Conservation (phyloP, 2,797 vertebrate genomes). For the Sphenodon punctatus region DNA sequence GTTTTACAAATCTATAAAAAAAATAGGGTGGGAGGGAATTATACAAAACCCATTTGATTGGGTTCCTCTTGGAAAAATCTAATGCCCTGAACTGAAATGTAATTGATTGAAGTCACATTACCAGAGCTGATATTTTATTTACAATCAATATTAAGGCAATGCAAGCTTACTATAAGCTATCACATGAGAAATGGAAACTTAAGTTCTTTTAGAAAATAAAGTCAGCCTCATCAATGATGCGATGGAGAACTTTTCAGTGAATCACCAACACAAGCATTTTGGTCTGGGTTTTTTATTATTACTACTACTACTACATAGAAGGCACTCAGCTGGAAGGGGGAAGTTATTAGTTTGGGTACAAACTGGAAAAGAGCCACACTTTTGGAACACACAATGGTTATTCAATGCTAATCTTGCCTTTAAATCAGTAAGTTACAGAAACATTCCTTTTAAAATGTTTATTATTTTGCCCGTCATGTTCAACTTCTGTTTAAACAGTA, state of each 20-base stretch:
- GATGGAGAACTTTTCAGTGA: not conserved
- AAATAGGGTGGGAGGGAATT: not conserved
- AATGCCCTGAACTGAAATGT: not conserved
- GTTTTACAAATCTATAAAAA: too few species aligned
- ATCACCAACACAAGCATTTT: too few species aligned
- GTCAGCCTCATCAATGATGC: not conserved
- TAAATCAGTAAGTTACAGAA: not conserved
- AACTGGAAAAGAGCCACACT: not conserved
- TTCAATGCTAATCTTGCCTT: not conserved
- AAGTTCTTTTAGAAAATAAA: not conserved
- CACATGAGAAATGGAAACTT: not conserved
- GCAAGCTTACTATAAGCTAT: not conserved
- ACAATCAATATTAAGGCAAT: not conserved
- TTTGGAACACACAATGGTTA: not conserved
- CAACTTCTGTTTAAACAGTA: not conserved
- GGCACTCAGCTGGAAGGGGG: too few species aligned
- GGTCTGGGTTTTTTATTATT: too few species aligned
- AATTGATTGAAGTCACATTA: not conserved
- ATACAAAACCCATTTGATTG: not conserved
- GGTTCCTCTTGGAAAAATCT: not conserved
- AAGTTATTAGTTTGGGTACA: too few species aligned
- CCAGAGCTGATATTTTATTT: not conserved
- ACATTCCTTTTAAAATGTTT: not conserved
- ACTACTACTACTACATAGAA: too few species aligned
- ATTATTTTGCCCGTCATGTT: not conserved